Conservation (phyloP, 2,113 vertebrate genomes). For the human region GRCh38 chr16:81047001-81047500, state of each 20-base stretch:
- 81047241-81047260: constrained; percentile 43
- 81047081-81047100: constrained; percentile 59
- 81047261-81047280: not conserved
- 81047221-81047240: constrained; percentile 58
- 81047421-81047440: not conserved
- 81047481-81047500: not conserved
- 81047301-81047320: not conserved
- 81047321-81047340: not conserved
- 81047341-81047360: not conserved
- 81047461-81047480: not conserved
- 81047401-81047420: constrained; percentile 24
- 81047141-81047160: constrained; percentile 69
- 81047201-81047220: constrained; percentile 71
- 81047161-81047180: not conserved
- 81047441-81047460: not conserved
- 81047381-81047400: not conserved
- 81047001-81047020: constrained; percentile 59
- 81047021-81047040: constrained; percentile 75
- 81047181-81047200: constrained; percentile 63
- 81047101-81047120: constrained; percentile 33
- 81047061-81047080: constrained; percentile 56
- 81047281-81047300: constrained; percentile 13
- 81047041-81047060: constrained; percentile 75
- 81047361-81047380: constrained; percentile 27
- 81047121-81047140: constrained; percentile 53